phyloP scores from a whole-genome alignment of 2,797 vertebrate species.

The Tragopan temminckii region DNA sequence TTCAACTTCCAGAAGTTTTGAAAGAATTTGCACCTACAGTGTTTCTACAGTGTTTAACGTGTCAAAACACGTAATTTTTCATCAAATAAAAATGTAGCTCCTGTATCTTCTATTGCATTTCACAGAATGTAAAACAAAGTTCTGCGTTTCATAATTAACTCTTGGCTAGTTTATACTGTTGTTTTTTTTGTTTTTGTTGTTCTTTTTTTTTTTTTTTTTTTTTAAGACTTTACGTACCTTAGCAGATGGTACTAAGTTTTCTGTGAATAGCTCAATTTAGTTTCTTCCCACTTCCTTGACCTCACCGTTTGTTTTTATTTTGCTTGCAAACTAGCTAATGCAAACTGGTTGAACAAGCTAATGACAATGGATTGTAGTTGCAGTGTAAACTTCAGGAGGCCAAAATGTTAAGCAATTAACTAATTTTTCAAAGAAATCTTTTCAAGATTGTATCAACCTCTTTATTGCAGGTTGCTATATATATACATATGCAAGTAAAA shows the following conservation, averaged over 20 bases:
- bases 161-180: neutral
- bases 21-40: neutral
- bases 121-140: neutral
- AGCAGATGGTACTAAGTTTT: constrained; percentile 41
- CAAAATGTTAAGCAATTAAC: neutral
- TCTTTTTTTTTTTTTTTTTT: neutral
- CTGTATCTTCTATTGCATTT: neutral
- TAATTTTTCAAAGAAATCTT: neutral
- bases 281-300: constrained; percentile 39
- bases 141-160: constrained; percentile 18
- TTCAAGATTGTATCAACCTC: neutral
- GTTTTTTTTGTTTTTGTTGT: neutral
- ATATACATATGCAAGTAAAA: neutral
- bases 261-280: constrained; percentile 28
- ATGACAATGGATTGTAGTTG: neutral
- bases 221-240: neutral
- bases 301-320: constrained; percentile 52
- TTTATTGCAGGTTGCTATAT: neutral
- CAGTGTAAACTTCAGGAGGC: neutral
- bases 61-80: neutral
- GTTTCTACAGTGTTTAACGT: neutral
- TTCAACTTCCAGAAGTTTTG: neutral
- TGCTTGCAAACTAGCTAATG: constrained; percentile 35
- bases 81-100: neutral
- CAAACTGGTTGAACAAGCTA: neutral